Evolutionary conservation across 2,797 vertebrate species (phyloP), one percentile per base, ranked within the genome.

Genomic region (Fratercula arctica): DNA sequence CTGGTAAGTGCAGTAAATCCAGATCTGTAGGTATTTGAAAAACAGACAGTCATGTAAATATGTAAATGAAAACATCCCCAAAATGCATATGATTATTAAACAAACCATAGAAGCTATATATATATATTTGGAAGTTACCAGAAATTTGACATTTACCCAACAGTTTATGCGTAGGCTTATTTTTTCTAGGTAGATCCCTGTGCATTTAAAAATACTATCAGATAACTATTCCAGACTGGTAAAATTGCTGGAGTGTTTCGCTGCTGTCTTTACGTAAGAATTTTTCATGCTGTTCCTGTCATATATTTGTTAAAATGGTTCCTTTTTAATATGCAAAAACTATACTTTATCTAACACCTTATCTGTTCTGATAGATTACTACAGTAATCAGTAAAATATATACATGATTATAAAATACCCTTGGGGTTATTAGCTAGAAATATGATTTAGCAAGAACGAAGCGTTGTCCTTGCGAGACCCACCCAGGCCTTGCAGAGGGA

Each of bases 21-120:
- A 85, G 20, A 79, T 67, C n/a, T 75, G 11, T 3, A 72, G 41
- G 23, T 74, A 88, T 74, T 51, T 76, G 12, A 78, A 84, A 93
- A 91, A 66, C 37, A 87, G 19, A 60, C 43, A 50, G 53, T 90
- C 74, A 91, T 66, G 59, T 54, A 94, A 96, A 95, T 85, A 50
- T 1, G 2, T 59, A 94, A 95, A 96, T 89, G 26, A 95, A 96
- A 90, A 76, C 33, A 59, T 29, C 33, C 54, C 50, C 26, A 88
- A 88, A 95, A 94, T 46, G 21, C 28, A 80, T 25, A 83, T 25
- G 51, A 48, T 59, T 88, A 70, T 89, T 94, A 79, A 94, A 17
- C 20, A 81, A 94, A 19, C 17, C 43, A 59, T 50, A 75, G 70
- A 95, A 69, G 59, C 61, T 84, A 75, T 78, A 90, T 6, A 24